Evolutionary conservation across 2,113 vertebrate genomes (phyloP).

Genomic region (Platichthys stellatus): DNA sequence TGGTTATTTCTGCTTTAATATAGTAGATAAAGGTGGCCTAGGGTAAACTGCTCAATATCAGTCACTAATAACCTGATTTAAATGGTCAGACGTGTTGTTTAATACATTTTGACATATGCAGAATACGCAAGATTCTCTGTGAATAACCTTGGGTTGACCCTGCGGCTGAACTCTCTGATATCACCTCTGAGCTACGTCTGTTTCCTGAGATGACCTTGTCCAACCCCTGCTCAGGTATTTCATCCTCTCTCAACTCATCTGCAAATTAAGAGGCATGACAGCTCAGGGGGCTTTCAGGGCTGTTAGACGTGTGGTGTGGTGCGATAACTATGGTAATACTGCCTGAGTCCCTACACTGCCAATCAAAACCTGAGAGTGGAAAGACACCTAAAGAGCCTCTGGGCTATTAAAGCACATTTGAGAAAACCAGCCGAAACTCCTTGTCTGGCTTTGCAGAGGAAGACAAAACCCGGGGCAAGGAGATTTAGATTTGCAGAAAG

Average conservation of each 20-base stretch:
- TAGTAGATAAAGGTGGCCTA: no score
- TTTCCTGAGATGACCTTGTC: slow-evolving; percentile 1
- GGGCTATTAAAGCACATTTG: slow-evolving; percentile 39
- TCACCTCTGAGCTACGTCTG: no score
- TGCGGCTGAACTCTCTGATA: no score
- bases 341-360: slow-evolving; percentile 54
- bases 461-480: slow-evolving; percentile 52
- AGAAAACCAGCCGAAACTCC: slow-evolving; percentile 34
- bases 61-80: no score
- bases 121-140: no score
- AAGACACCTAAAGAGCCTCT: slow-evolving; percentile 45
- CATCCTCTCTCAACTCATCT: slow-evolving; percentile 40
- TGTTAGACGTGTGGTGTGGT: slow-evolving; percentile 51
- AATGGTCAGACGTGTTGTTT: no score
- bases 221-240: slow-evolving; percentile 34
- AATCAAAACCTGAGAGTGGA: slow-evolving; percentile 63
- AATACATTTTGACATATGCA: no score
- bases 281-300: slow-evolving; percentile 60
- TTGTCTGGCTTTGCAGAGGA: slow-evolving; percentile 45
- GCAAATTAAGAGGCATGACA: slow-evolving; percentile 58
- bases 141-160: no score
- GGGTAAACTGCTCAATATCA: no score
- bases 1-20: no score
- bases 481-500: slow-evolving; percentile 57
- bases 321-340: slow-evolving; percentile 68